A percentile compares a stretch with the other conserved stretches of the same genome.
Conservation (phyloP, 2,888 invertebrate species). For the Xestia xanthographa region DNA sequence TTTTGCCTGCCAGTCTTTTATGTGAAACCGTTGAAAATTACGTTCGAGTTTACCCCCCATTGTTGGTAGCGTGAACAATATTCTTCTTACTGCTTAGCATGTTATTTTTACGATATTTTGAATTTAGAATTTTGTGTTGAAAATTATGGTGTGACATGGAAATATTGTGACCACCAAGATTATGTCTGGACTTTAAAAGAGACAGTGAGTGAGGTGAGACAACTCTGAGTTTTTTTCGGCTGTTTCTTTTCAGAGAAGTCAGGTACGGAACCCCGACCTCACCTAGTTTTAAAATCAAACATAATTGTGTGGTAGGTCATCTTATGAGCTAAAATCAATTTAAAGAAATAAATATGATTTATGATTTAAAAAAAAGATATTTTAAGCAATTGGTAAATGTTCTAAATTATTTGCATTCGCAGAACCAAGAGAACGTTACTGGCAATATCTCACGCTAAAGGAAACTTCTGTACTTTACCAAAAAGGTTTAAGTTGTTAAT, state of each 20-base stretch:
- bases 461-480: neutral
- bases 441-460: neutral
- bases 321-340: too few relatives aligned
- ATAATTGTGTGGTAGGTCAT: too few relatives aligned
- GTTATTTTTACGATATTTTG: constrained; percentile 13
- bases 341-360: too few relatives aligned
- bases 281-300: too few relatives aligned
- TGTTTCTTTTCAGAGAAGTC: neutral
- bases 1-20: constrained; percentile 48
- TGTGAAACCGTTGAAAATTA: constrained; percentile 68
- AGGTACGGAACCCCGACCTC: neutral
- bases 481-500: neutral
- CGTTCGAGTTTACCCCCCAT: constrained; percentile 44
- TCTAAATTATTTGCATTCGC: neutral
- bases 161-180: neutral
- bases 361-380: neutral
- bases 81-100: constrained; percentile 4
- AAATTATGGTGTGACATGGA: neutral
- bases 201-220: neutral
- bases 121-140: constrained; percentile 11
- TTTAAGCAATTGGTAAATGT: neutral
- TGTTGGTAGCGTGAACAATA: constrained; percentile 52
- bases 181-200: neutral
- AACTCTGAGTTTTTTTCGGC: neutral
- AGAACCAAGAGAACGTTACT: neutral